phyloP scores from a whole-genome alignment of 1,140 invertebrate genomes.

The Lasioglossum albipes region DNA sequence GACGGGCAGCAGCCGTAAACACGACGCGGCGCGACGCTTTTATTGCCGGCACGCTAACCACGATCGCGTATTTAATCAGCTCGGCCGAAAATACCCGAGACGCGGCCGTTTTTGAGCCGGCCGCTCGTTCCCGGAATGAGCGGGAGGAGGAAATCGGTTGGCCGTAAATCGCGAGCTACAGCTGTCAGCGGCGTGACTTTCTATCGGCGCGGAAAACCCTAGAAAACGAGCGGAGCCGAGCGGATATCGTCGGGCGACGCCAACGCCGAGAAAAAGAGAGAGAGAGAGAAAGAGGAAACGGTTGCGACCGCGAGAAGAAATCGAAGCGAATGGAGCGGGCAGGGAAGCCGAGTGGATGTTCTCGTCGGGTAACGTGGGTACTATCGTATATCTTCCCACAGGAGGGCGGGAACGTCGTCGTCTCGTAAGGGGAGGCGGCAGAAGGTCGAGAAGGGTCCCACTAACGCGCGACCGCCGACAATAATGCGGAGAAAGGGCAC shows the following conservation, averaged over 20 bases:
- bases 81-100: slow-evolving; percentile 35
- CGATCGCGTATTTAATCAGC: slow-evolving; percentile 50
- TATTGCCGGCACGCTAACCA: slow-evolving; percentile 44
- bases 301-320: slow-evolving; percentile 7
- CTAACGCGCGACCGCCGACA: slow-evolving; percentile 69
- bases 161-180: slow-evolving; percentile 11
- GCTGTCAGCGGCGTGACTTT: neutral
- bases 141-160: neutral
- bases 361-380: slow-evolving; percentile 43
- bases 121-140: slow-evolving; percentile 1
- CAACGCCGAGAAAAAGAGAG: neutral
- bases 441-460: slow-evolving; percentile 62
- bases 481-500: slow-evolving; percentile 61
- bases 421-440: slow-evolving; percentile 38
- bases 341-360: slow-evolving; percentile 37
- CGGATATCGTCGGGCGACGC: no score
- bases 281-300: neutral
- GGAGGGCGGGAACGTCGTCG: slow-evolving; percentile 47
- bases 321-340: slow-evolving; percentile 8
- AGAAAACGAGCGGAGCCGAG: neutral
- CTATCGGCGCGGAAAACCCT: neutral
- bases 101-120: slow-evolving; percentile 21
- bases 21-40: slow-evolving; percentile 39
- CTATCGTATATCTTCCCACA: slow-evolving; percentile 49
- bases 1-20: slow-evolving; percentile 38